phyloP scores from a whole-genome alignment of 2,113 vertebrate species.

The Crotophaga sulcirostris region DNA sequence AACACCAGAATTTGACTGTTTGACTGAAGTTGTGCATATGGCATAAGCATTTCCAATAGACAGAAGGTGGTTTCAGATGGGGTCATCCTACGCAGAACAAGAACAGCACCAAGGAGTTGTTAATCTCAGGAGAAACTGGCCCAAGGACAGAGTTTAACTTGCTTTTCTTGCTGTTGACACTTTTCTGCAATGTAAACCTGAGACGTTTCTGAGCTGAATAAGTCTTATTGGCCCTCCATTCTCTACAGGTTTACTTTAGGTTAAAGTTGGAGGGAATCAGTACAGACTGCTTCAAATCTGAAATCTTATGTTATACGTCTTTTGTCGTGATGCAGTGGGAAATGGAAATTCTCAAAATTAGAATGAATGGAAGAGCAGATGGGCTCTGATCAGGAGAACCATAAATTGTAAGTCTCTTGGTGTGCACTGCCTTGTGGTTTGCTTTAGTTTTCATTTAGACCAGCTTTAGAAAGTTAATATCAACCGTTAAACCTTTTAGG shows the following conservation, averaged over 20 bases:
- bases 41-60: background rate
- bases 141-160: background rate
- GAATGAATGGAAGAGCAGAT: background rate
- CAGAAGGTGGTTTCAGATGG: background rate
- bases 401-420: background rate
- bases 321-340: background rate
- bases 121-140: background rate
- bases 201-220: background rate
- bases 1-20: background rate
- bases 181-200: background rate
- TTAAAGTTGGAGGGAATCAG: background rate
- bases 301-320: background rate
- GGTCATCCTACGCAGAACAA: background rate
- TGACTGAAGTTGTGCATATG: background rate
- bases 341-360: background rate
- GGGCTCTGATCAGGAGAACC: background rate
- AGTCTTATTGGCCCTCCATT: rapidly evolving
- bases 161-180: background rate
- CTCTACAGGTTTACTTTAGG: background rate
- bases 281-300: background rate
- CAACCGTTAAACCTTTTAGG: background rate
- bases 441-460: constrained; percentile 4
- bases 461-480: constrained; percentile 33
- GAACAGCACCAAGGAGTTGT: background rate
- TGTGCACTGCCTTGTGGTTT: background rate